These are phyloP conservation scores for Drosophila prostipennis DNA, from an alignment of 2,888 invertebrate genomes.

Conservation along the genomic window DNA sequence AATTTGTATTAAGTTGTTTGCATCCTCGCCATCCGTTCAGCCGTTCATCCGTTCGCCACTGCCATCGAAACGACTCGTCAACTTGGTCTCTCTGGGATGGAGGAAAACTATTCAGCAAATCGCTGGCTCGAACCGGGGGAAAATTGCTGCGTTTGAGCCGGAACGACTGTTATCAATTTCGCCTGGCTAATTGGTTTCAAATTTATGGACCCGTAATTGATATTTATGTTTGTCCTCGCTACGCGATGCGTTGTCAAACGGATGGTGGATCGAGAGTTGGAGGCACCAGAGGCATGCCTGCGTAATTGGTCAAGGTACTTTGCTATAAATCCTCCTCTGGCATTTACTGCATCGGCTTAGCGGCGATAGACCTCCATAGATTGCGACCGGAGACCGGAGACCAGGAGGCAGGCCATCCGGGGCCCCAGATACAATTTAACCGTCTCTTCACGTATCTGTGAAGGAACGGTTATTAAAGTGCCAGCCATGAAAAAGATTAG, in stretches of 20 bases:
- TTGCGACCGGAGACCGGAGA: slow-evolving; percentile 3
- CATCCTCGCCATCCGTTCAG: slow-evolving; percentile 38
- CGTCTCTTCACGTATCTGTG: slow-evolving; percentile 22
- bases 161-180: slow-evolving; percentile 81
- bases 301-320: slow-evolving; percentile 76
- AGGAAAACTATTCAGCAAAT: slow-evolving; percentile 55
- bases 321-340: slow-evolving; percentile 67
- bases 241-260: slow-evolving; percentile 60
- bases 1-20: slow-evolving; percentile 79
- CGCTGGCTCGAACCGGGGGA: slow-evolving; percentile 41
- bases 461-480: slow-evolving; percentile 41
- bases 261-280: slow-evolving; percentile 28
- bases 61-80: slow-evolving; percentile 23
- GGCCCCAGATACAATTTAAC: slow-evolving; percentile 36
- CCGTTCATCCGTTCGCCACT: no score
- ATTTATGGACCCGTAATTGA: slow-evolving; percentile 83
- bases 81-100: not conserved
- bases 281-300: slow-evolving; percentile 51
- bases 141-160: slow-evolving; percentile 62
- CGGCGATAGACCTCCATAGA: slow-evolving; percentile 32
- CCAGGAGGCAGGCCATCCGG: not conserved
- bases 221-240: slow-evolving; percentile 78
- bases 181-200: slow-evolving; percentile 83
- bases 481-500: slow-evolving; percentile 22
- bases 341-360: slow-evolving; percentile 37